phyloP scores from a whole-genome alignment of 2,888 invertebrate genomes.

The Leistus spinibarbis region DNA sequence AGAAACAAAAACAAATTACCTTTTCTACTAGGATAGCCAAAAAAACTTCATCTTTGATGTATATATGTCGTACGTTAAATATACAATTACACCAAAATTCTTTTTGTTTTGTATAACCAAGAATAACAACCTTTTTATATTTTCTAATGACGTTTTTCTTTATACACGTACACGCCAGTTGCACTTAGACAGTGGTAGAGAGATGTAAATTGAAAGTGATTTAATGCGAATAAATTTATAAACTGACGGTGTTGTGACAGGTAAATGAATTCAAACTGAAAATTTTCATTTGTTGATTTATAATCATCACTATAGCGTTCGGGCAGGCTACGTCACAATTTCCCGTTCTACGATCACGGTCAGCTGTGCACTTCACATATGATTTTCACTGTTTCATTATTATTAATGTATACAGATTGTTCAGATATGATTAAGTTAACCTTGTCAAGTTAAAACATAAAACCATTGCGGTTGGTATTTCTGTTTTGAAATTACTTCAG shows the following conservation, averaged over 20 bases:
- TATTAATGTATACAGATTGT: too few relatives aligned
- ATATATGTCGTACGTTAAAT: constrained; percentile 9
- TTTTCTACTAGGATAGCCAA: neutral
- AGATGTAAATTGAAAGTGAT: neutral
- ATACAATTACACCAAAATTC: constrained; percentile 17
- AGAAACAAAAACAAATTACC: neutral
- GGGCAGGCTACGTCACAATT: too few relatives aligned
- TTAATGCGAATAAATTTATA: neutral
- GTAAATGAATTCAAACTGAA: neutral
- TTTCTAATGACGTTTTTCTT: neutral
- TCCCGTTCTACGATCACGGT: too few relatives aligned
- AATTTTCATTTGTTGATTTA: neutral
- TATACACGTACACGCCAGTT: neutral
- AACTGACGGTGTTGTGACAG: neutral
- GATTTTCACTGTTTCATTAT: too few relatives aligned
- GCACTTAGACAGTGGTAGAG: neutral
- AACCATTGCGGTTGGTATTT: too few relatives aligned
- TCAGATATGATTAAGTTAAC: too few relatives aligned
- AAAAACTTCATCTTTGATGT: constrained; percentile 3
- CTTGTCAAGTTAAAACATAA: too few relatives aligned
- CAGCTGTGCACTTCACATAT: too few relatives aligned
- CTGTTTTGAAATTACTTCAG: too few relatives aligned
- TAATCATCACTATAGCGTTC: neutral
- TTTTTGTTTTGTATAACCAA: constrained; percentile 35
- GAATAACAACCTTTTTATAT: neutral